Base-by-base conservation (phyloP, 2,888 invertebrate species). In the Argyresthia albistria region DNA sequence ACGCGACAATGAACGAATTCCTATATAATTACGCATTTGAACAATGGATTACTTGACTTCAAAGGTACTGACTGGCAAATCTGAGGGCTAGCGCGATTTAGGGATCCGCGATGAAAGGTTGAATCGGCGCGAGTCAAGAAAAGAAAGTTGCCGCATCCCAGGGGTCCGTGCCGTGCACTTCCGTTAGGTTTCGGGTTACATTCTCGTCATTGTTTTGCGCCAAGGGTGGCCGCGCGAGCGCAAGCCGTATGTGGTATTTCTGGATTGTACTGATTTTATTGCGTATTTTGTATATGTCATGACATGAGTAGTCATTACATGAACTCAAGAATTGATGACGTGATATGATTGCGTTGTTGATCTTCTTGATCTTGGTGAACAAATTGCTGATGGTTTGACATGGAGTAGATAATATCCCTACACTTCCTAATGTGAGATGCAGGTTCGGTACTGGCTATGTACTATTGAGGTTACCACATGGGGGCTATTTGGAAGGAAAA, bases 41-140 rank as follows among this genome's bases (percentile, higher is more conserved):
- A 87, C 87, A 87, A 87, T 78, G 67, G 65, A 62, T 74, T 75
- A 78, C 69, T 74, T 80, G 80, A 83, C 80, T 84, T 83, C 76
- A 79, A 80, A 80, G 75, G 25, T 67, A 25, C 61, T 60, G 61
- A 25, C 61, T 60, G 61, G 62, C 62, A 25, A 25, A 25, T 4
- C 25, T 25, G 25, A 25, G 25, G 69, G 7, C 36, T 42, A 11
- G 10, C 35, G 11, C 8, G n/a, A 9, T 48, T 11, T 25, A 48
- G 48, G 35, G 48, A 11, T 25, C 16, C n/a, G 37, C 12, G 15
- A 14, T 37, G 36, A 35, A 46, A 46, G 15, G 16, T 15, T 14
- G 47, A 47, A 15, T 14, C 6, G 46, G 72, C 73, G 77, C 78
- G 72, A 70, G 73, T 25, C 25, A 25, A 25, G 25, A 25, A 25